Evolutionary conservation across 1,140 invertebrate species (phyloP).

Genomic region (Cydia strobilella): DNA sequence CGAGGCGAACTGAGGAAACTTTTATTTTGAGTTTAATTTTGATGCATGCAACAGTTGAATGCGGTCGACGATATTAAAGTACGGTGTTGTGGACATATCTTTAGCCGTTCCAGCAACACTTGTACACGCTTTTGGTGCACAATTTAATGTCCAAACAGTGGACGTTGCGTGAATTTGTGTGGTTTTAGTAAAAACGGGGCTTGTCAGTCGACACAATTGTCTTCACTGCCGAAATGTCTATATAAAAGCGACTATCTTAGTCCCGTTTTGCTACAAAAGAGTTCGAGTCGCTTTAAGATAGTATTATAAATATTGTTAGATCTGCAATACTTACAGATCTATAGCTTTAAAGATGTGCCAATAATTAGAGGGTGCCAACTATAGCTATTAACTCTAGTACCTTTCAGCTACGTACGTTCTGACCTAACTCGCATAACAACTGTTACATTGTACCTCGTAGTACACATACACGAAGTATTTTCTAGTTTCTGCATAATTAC

Average conservation of each 20-base stretch:
- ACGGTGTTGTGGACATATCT: too few relatives aligned
- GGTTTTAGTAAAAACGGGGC: not conserved
- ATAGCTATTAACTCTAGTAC: constrained; percentile 6
- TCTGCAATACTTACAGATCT: constrained; percentile 14
- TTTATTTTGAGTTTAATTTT: too few relatives aligned
- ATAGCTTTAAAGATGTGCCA: constrained; percentile 18
- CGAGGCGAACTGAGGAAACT: too few relatives aligned
- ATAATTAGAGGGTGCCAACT: constrained; percentile 9
- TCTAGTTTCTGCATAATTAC: too few relatives aligned
- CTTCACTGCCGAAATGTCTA: constrained; percentile 2
- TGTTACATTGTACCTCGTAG: not conserved
- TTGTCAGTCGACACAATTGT: not conserved
- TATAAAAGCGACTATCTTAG: not conserved
- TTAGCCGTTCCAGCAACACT: not conserved
- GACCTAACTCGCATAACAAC: too few relatives aligned
- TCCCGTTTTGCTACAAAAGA: not conserved
- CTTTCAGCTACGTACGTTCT: not conserved
- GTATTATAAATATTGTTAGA: not conserved
- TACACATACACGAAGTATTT: not conserved
- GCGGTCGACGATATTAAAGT: too few relatives aligned
- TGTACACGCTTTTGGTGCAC: not conserved
- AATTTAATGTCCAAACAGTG: not conserved
- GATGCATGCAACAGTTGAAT: too few relatives aligned
- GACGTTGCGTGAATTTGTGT: too few relatives aligned
- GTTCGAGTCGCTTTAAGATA: not conserved